phyloP scores from a whole-genome alignment of 2,113 vertebrate genomes.

The Myrmophylax atrothorax region DNA sequence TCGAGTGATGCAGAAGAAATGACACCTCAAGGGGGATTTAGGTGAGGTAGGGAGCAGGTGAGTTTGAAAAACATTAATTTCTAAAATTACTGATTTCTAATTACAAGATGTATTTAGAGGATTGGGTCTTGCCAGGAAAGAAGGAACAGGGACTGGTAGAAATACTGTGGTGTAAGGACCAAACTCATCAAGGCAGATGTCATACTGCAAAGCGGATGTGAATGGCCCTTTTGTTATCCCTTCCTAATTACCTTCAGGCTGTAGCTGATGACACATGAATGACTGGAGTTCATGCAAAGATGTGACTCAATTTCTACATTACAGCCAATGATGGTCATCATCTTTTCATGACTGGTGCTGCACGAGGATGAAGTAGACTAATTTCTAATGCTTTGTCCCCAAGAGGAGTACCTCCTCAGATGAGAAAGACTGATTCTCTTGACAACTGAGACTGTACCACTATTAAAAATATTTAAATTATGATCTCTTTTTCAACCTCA shows the following conservation, averaged over 20 bases:
- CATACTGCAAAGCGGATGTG: background rate
- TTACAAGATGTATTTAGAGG: background rate
- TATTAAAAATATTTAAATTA: background rate
- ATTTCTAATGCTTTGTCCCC: background rate
- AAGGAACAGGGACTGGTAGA: background rate
- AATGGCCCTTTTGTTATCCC: background rate
- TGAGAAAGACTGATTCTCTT: background rate
- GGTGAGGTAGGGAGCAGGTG: background rate
- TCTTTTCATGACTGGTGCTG: background rate
- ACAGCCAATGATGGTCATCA: background rate
- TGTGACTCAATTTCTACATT: background rate
- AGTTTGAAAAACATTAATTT: background rate
- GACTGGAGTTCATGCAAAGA: background rate
- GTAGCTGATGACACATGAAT: background rate
- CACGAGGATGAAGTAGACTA: background rate
- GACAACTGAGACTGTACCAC: background rate
- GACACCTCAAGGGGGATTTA: background rate
- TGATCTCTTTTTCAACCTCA: background rate
- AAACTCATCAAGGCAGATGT: background rate
- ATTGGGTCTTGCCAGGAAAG: background rate
- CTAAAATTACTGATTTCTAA: background rate
- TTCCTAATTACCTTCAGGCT: background rate
- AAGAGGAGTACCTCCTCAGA: background rate
- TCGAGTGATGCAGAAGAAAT: background rate
- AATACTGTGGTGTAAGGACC: background rate